phyloP scores from a whole-genome alignment of 2,113 vertebrate species.

The Struthio camelus region DNA sequence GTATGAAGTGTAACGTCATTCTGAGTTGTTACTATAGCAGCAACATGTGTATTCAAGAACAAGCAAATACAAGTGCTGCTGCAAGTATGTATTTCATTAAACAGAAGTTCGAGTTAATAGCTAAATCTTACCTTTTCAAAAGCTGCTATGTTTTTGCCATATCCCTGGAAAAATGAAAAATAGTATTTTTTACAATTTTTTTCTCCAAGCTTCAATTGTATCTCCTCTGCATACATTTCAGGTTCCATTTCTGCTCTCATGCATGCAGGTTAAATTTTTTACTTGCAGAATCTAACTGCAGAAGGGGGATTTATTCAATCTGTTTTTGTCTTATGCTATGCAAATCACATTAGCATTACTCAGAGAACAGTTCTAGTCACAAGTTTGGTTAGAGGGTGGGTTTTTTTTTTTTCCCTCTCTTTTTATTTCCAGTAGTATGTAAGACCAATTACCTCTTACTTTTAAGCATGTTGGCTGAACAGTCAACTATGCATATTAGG shows the following conservation, averaged over 20 bases:
- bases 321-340: neutral
- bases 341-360: neutral
- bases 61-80: neutral
- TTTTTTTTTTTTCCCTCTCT: neutral
- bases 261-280: no score
- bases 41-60: neutral
- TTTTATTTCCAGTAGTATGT: neutral
- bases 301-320: neutral
- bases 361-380: neutral
- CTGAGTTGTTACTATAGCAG: neutral
- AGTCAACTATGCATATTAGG: neutral
- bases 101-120: neutral
- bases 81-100: neutral
- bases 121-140: neutral
- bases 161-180: neutral
- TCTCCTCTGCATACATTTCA: neutral
- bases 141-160: neutral
- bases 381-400: neutral
- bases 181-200: neutral
- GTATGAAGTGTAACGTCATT: neutral
- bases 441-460: neutral
- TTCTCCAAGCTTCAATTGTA: neutral
- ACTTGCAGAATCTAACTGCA: neutral
- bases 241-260: neutral
- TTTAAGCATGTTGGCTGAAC: neutral